phyloP scores from a whole-genome alignment of 2,888 invertebrate species.

The Drosophila suboccidentalis region DNA sequence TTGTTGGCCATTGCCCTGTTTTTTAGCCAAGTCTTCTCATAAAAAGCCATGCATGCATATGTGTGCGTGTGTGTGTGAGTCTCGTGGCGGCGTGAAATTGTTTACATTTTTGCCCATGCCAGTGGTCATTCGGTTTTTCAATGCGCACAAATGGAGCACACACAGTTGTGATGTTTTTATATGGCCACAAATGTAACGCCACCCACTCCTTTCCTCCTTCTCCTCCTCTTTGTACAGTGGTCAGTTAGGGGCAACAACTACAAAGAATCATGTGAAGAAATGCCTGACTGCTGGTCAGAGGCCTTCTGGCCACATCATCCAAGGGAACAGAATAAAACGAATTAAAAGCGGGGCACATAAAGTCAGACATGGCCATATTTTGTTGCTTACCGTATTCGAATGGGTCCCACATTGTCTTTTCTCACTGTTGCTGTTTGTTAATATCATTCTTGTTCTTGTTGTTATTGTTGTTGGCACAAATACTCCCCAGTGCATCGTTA shows the following conservation, averaged over 20 bases:
- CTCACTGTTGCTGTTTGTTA: constrained; percentile 15
- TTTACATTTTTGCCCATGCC: constrained; percentile 72
- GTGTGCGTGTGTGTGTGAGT: constrained; percentile 21
- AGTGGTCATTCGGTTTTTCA: constrained; percentile 41
- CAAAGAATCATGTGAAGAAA: constrained; percentile 37
- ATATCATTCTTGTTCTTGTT: constrained; percentile 32
- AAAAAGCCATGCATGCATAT: constrained; percentile 45
- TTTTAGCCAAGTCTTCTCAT: constrained; percentile 69
- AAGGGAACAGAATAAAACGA: constrained; percentile 52
- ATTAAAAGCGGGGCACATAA: constrained; percentile 67
- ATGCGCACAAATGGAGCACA: constrained; percentile 62
- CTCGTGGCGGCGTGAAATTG: constrained; percentile 65
- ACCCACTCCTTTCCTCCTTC: background rate
- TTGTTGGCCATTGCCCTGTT: constrained; percentile 69
- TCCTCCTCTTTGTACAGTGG: background rate
- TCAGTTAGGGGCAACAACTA: constrained; percentile 8
- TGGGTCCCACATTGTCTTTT: constrained; percentile 38
- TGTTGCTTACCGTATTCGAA: constrained; percentile 49
- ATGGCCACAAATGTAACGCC: constrained; percentile 60
- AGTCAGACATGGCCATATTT: constrained; percentile 67
- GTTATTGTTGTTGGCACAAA: constrained; percentile 60
- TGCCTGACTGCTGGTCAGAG: constrained; percentile 5
- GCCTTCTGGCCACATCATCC: constrained; percentile 28
- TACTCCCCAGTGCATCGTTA: constrained; percentile 77
- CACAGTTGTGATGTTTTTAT: constrained; percentile 69